Base-by-base conservation (phyloP, 37 sponge, comb jelly and placozoan species). In the Corticium candelabrum region DNA sequence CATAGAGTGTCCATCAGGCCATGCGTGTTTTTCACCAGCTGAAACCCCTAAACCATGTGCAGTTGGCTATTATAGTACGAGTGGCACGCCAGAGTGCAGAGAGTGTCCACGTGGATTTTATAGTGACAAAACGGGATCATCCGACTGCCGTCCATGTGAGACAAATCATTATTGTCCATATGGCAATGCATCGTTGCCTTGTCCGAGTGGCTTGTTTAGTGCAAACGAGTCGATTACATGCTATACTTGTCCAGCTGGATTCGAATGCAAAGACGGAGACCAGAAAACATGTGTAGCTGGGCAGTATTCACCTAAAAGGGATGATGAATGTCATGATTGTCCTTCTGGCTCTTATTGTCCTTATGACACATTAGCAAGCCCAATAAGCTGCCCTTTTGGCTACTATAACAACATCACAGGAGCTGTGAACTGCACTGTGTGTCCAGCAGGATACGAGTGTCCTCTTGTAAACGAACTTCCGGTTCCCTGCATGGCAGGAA, bases 321-420 rank as follows among this genome's bases (percentile, higher is more conserved):
- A 5, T 21, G 56, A 43, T 43, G 11, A 43, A 11, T 43, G 56
- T 43, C 5, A 21, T 5, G 11, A 43, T 11, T 43, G 56, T 43
- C 56, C 56, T 11, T n/a, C n/a, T n/a, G n/a, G n/a, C n/a, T n/a
- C n/a, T n/a, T n/a, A n/a, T n/a, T n/a, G n/a, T n/a, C n/a, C n/a
- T n/a, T n/a, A n/a, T n/a, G n/a, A n/a, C n/a, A n/a, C n/a, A n/a
- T n/a, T n/a, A n/a, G n/a, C n/a, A n/a, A n/a, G n/a, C n/a, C 62
- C 62, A 21, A 50, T 50, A 21, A 11, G 15, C 27, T 76, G 77
- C 57, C 68, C 50, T 40, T 11, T 27, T 31, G 77, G 77, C 11
- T 76, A 68, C 32, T 76, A 76, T 29, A 5, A 5, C 5, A 56
- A 76, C 67, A 68, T 7, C 21, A 56, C 50, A 68, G 77, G 77